These are phyloP conservation scores for Arctocebus calabarensis DNA, from an alignment of 2,797 vertebrate genomes.

Conservation along the genomic window DNA sequence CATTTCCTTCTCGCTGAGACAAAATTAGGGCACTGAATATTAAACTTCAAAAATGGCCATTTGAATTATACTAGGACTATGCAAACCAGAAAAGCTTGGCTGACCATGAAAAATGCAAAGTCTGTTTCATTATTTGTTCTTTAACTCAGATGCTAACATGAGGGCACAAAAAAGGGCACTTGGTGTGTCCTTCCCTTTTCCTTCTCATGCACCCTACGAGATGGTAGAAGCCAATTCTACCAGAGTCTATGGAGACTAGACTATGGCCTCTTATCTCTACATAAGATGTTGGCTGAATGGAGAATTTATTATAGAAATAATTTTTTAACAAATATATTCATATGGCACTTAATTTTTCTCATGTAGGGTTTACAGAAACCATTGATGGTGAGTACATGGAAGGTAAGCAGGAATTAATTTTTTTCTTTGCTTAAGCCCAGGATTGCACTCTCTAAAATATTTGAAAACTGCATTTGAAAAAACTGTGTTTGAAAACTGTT, in stretches of 20 bases:
- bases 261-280: not conserved
- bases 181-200: not conserved
- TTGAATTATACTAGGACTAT: not conserved
- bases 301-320: not conserved
- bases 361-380: not conserved
- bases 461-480: not conserved
- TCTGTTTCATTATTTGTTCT: not conserved
- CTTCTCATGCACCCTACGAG: not conserved
- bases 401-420: not conserved
- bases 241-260: not conserved
- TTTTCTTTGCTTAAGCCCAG: not conserved
- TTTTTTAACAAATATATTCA: not conserved
- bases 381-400: not conserved
- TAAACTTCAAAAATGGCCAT: not conserved
- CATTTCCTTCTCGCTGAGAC: not conserved
- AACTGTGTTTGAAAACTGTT: not conserved
- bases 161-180: not conserved
- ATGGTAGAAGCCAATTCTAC: not conserved
- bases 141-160: not conserved
- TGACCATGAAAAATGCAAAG: conserved; percentile 16
- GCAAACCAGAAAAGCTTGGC: not conserved
- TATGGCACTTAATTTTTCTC: not conserved
- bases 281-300: not conserved
- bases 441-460: not conserved
- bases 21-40: not conserved